Evolutionary conservation across 2,888 invertebrate species (phyloP).

Genomic region (Balanococcus diminutus): DNA sequence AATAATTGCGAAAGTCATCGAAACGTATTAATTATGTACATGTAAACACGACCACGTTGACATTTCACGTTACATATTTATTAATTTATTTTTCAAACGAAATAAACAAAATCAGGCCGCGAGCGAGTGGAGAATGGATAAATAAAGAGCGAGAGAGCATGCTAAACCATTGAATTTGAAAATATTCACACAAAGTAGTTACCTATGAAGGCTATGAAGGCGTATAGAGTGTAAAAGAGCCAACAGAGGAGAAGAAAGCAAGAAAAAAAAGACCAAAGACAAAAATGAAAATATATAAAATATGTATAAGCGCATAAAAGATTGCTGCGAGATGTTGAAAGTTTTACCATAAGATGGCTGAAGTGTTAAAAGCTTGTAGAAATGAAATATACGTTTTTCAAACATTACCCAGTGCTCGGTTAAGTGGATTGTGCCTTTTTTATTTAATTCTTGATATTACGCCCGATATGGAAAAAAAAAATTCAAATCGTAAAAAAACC

Average conservation of each 20-base stretch:
- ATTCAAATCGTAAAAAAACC: not conserved
- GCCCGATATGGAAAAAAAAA: slow-evolving; percentile 22
- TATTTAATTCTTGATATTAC: slow-evolving; percentile 38
- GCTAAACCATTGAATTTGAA: slow-evolving; percentile 18
- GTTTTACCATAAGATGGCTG: slow-evolving; percentile 38
- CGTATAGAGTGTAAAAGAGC: not conserved
- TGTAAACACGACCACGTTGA: slow-evolving; percentile 3
- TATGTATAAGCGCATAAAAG: slow-evolving; percentile 29
- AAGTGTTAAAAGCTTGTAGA: slow-evolving; percentile 42
- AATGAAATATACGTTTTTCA: slow-evolving; percentile 42
- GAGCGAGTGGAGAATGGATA: not conserved
- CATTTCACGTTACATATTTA: slow-evolving; percentile 14
- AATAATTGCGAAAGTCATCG: slow-evolving; percentile 4
- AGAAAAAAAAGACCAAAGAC: slow-evolving; percentile 15
- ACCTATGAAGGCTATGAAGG: not conserved
- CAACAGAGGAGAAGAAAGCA: not conserved
- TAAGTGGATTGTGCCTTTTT: slow-evolving; percentile 36
- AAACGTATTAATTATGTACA: slow-evolving; percentile 19
- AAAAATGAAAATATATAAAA: slow-evolving; percentile 32
- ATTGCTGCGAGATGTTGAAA: slow-evolving; percentile 33
- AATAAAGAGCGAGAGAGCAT: too few relatives aligned
- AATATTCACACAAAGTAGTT: not conserved
- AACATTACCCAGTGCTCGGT: slow-evolving; percentile 33
- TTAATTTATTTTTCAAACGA: slow-evolving; percentile 1
- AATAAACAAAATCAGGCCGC: slow-evolving; percentile 18